Evolutionary conservation across 2,888 invertebrate genomes (phyloP).

Genomic region (Parascotia fuliginaria): DNA sequence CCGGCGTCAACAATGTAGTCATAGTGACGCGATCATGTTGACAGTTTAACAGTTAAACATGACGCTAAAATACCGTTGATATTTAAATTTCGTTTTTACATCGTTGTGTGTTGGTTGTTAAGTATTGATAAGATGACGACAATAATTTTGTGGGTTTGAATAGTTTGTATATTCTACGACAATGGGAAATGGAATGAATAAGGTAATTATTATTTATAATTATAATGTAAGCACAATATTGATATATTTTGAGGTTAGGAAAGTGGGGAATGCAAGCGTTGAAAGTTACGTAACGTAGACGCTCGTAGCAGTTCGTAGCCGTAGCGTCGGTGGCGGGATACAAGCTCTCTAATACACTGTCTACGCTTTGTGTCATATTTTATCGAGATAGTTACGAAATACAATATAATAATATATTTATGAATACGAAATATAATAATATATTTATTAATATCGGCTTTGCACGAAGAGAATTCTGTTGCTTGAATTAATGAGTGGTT

Average conservation of each 20-base stretch:
- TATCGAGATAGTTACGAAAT: not conserved
- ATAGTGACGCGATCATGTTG: slow-evolving; percentile 80
- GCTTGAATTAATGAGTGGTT: too few species aligned
- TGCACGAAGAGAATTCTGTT: too few species aligned
- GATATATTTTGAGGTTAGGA: slow-evolving; percentile 12
- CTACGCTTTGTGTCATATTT: slow-evolving; percentile 14
- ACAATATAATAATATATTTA: not conserved
- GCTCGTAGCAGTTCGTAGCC: slow-evolving; percentile 48
- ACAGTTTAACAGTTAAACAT: slow-evolving; percentile 68
- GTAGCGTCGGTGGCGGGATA: slow-evolving; percentile 43
- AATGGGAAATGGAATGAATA: slow-evolving; percentile 97
- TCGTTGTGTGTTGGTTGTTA: slow-evolving; percentile 53
- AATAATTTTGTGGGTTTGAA: slow-evolving; percentile 63
- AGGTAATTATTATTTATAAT: slow-evolving; percentile 85
- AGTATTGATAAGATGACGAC: slow-evolving; percentile 56
- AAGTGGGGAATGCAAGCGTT: slow-evolving; percentile 37
- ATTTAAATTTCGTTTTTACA: slow-evolving; percentile 56
- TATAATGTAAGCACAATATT: not conserved
- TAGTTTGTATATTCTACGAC: slow-evolving; percentile 50
- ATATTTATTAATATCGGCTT: too few species aligned
- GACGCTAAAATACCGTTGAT: slow-evolving; percentile 52
- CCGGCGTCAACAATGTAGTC: slow-evolving; percentile 83
- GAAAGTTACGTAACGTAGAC: slow-evolving; percentile 64
- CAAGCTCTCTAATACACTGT: slow-evolving; percentile 25
- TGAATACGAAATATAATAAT: too few species aligned